Evolutionary conservation across 2,888 invertebrate genomes (phyloP).

Genomic region (Argynnis bischoffii): DNA sequence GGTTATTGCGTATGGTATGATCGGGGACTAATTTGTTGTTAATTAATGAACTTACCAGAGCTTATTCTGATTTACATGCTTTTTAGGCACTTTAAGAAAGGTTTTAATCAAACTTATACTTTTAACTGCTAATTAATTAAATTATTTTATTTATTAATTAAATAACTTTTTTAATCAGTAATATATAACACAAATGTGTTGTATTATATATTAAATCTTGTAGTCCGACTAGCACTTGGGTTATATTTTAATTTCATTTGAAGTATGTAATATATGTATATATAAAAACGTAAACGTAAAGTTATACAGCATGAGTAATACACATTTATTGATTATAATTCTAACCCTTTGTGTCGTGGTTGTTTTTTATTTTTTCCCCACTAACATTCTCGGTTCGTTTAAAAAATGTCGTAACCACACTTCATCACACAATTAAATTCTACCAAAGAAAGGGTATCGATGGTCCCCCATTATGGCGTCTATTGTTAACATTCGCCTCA

Average conservation of each 20-base stretch:
- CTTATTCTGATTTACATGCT: too few relatives aligned
- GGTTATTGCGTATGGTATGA: slow-evolving; percentile 43
- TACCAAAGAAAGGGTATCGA: slow-evolving; percentile 79
- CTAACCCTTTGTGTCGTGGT: slow-evolving; percentile 24
- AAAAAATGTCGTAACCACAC: slow-evolving; percentile 76
- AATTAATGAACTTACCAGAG: slow-evolving; percentile 48
- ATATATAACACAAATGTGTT: too few relatives aligned
- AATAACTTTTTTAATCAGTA: too few relatives aligned
- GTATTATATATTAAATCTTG: too few relatives aligned
- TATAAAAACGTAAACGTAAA: neutral
- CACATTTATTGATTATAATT: slow-evolving; percentile 27
- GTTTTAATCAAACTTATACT: too few relatives aligned
- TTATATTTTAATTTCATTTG: neutral
- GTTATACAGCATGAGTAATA: neutral
- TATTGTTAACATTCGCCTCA: slow-evolving; percentile 77
- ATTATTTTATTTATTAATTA: too few relatives aligned
- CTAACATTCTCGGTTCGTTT: slow-evolving; percentile 38
- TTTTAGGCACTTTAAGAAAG: too few relatives aligned
- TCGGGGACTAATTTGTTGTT: slow-evolving; percentile 59
- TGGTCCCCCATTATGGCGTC: slow-evolving; percentile 73
- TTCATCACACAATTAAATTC: slow-evolving; percentile 81
- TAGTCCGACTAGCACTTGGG: too few relatives aligned
- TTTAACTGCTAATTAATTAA: too few relatives aligned
- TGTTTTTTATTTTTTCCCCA: slow-evolving; percentile 25
- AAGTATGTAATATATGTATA: neutral